Base-by-base conservation (phyloP, 2,888 invertebrate genomes). In the Ochropleura leucogaster region DNA sequence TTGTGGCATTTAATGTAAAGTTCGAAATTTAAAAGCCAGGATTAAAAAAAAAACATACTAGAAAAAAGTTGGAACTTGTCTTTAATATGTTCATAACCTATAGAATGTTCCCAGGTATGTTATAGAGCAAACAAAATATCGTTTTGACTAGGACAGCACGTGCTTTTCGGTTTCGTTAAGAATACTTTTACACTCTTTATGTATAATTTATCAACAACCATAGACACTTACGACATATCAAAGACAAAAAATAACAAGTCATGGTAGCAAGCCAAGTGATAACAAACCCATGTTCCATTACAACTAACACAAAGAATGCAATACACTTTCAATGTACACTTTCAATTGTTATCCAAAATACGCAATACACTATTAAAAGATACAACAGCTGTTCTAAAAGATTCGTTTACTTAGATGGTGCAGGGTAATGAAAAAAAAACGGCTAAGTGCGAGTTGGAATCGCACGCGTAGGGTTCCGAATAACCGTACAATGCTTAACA, bases 361-460 rank as follows among this genome's bases (percentile, higher is more conserved):
- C 90, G 92, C 89, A 95, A 95, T 86, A 92, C 66, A 80, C 90
- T 92, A 94, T 94, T 95, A 94, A 92, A 90, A 89, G 86, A 90
- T 91, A 94, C 92, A 93, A 93, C 92, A 92, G 93, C 92, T 89
- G 91, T 90, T 92, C 89, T 89, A 88, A 90, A 87, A 85, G 87
- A 88, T 89, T 90, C 91, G 90, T 94, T 94, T 93, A 93, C 92
- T 93, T 90, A 91, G 93, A 93, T 89, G 86, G 89, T 90, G 80
- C 86, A 88, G 83, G 89, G 89, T 91, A 90, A 89, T 91, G 92
- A 92, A 92, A 92, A 62, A 57, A 53, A 59, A 40, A n/a, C 8
- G 7, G 62, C 1, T 1, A 44, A 20, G 44, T 62, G 8, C n/a
- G 14, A 62, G 14, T 16, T 40, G 16, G 40, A 16, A 16, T 62